These are phyloP conservation scores for Nysson spinosus DNA, from an alignment of 2,888 invertebrate genomes.

Conservation along the genomic window DNA sequence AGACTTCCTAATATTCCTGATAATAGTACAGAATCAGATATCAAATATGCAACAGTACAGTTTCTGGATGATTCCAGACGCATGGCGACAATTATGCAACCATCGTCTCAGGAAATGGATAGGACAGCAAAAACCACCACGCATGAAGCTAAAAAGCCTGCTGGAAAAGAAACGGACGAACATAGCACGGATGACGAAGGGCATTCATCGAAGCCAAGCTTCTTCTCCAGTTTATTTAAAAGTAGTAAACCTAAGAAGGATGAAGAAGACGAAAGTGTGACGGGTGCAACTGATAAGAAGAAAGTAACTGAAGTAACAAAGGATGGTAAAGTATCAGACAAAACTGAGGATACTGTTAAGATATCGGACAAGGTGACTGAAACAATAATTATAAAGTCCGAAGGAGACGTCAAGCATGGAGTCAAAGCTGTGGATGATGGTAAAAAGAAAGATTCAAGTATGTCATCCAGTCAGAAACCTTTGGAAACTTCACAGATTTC, in stretches of 20 bases:
- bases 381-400: too few species aligned
- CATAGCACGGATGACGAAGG: constrained; percentile 35
- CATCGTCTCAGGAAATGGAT: constrained; percentile 24
- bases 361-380: constrained; percentile 33
- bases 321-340: constrained; percentile 39
- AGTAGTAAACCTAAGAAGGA: constrained; percentile 61
- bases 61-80: constrained; percentile 75
- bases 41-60: constrained; percentile 71
- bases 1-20: constrained; percentile 6
- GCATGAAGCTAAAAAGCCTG: constrained; percentile 36
- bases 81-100: constrained; percentile 78
- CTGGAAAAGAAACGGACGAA: constrained; percentile 39
- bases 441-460: constrained; percentile 42
- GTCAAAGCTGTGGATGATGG: constrained; percentile 50
- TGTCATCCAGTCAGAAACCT: constrained; percentile 77
- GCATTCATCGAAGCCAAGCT: constrained; percentile 54
- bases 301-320: constrained; percentile 19
- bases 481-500: constrained; percentile 77
- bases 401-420: constrained; percentile 44
- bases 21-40: constrained; percentile 38
- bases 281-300: constrained; percentile 32
- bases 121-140: constrained; percentile 57
- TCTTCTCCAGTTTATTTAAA: constrained; percentile 67
- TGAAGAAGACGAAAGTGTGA: constrained; percentile 40
- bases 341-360: constrained; percentile 73